phyloP scores from a whole-genome alignment of 2,113 vertebrate genomes.

The Mellivora capensis region DNA sequence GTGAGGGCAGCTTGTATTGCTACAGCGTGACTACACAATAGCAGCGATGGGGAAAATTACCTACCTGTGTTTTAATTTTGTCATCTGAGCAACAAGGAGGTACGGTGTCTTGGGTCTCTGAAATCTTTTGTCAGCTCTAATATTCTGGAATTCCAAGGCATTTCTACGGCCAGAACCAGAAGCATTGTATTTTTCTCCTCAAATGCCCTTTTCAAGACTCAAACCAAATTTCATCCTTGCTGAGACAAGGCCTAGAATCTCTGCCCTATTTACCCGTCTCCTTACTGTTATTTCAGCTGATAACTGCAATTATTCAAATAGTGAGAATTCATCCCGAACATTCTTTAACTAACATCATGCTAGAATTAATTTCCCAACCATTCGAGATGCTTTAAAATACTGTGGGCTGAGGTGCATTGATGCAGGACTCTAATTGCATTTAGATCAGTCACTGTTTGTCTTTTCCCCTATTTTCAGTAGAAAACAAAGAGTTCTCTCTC shows the following conservation, averaged over 20 bases:
- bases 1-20: neutral
- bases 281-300: constrained; percentile 54
- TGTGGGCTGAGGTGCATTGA: constrained; percentile 9
- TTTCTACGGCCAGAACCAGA: neutral
- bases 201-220: neutral
- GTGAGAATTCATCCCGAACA: constrained; percentile 37
- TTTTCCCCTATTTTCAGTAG: neutral
- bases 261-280: constrained; percentile 63
- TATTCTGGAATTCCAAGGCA: neutral
- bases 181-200: neutral
- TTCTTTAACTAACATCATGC: constrained; percentile 61
- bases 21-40: neutral
- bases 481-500: neutral
- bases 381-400: constrained; percentile 51
- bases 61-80: neutral
- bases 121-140: neutral
- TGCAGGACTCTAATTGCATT: neutral
- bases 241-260: neutral
- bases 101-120: neutral
- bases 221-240: neutral
- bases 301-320: constrained; percentile 58
- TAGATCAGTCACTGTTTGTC: neutral
- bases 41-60: neutral
- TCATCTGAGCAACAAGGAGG: neutral
- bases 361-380: constrained; percentile 65